These are phyloP conservation scores for Coryphaenoides rupestris DNA, from an alignment of 2,113 vertebrate genomes.

Conservation along the genomic window DNA sequence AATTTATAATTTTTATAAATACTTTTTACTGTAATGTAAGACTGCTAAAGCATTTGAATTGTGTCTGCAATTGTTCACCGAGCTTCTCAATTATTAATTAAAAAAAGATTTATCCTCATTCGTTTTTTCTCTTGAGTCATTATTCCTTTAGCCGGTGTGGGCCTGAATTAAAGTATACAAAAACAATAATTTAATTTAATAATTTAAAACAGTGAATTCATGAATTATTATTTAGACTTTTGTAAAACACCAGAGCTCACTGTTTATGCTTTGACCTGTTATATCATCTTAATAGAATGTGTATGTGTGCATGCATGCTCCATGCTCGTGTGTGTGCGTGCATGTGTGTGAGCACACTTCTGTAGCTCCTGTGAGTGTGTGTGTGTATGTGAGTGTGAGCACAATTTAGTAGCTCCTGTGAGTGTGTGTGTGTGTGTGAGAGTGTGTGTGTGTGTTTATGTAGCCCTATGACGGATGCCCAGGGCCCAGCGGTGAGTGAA, in stretches of 20 bases:
- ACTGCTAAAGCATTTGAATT: conserved; percentile 28
- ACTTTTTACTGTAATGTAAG: conserved; percentile 47
- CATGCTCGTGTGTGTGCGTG: too few species aligned
- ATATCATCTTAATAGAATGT: too few species aligned
- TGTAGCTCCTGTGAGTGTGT: not conserved
- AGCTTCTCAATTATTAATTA: conserved; percentile 42
- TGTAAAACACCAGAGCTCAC: too few species aligned
- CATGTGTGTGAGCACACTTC: too few species aligned
- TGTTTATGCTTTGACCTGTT: too few species aligned
- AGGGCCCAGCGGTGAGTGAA: conserved; percentile 45
- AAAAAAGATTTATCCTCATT: conserved; percentile 41
- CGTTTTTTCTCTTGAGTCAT: not conserved
- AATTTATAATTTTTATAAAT: conserved; percentile 45
- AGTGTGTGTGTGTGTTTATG: conserved; percentile 12
- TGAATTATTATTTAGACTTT: too few species aligned
- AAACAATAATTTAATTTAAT: too few species aligned
- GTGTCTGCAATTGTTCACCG: conserved; percentile 32
- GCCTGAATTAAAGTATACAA: too few species aligned
- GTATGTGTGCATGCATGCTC: too few species aligned
- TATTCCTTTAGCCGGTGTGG: not conserved
- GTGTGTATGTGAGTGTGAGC: not conserved
- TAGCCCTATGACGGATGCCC: not conserved
- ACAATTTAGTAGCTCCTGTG: not conserved
- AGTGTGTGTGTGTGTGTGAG: conserved; percentile 13
- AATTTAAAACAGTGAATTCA: too few species aligned